These are phyloP conservation scores for Metopolophium dirhodum DNA, from an alignment of 1,140 invertebrate genomes.

Conservation along the genomic window DNA sequence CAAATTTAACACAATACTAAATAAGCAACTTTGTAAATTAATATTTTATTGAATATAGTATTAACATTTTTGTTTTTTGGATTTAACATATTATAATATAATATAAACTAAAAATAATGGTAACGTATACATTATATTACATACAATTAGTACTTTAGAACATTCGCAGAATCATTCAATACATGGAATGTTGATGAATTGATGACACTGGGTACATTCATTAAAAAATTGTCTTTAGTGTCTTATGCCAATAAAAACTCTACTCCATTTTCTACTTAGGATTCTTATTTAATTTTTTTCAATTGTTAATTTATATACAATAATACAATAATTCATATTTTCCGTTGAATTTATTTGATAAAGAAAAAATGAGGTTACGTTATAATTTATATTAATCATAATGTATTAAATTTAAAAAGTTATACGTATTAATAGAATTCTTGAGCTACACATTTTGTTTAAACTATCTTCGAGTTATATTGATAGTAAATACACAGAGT, in stretches of 20 bases:
- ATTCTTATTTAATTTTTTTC: neutral
- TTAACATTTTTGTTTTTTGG: neutral
- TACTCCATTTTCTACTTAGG: neutral
- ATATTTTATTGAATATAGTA: neutral
- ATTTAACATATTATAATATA: too few species aligned
- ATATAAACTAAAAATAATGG: neutral
- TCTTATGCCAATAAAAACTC: too few species aligned
- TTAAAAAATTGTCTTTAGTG: too few species aligned
- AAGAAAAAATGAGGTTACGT: too few species aligned
- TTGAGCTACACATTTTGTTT: neutral
- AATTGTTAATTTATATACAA: too few species aligned
- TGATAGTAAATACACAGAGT: neutral
- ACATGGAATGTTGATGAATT: neutral
- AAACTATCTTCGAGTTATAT: neutral
- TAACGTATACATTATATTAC: neutral
- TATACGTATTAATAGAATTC: too few species aligned
- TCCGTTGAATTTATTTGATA: too few species aligned
- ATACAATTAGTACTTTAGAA: neutral
- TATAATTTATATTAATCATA: too few species aligned
- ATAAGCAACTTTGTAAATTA: neutral
- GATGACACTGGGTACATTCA: neutral
- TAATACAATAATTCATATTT: too few species aligned
- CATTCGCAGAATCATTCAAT: neutral
- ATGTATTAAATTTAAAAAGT: too few species aligned
- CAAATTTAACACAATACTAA: neutral